Percentiles rank a stretch among this genome's conserved stretches.
Evolutionary conservation across 2,113 vertebrate species (phyloP).

Genomic region (Hypocryptadius cinnamomeus): DNA sequence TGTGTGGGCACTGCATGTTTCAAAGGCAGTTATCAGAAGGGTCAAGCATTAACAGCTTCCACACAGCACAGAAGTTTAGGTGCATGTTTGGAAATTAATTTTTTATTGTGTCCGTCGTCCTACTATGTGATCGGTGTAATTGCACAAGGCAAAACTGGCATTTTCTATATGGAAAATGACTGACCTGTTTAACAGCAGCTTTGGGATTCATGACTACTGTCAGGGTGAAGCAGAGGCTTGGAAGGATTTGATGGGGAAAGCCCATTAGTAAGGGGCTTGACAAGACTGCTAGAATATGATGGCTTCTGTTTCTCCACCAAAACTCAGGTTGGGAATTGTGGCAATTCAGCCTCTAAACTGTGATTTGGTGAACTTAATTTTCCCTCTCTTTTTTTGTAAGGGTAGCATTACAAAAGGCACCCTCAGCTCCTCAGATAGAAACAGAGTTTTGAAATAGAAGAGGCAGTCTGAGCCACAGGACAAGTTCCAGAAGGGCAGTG

Average conservation of each 20-base stretch:
- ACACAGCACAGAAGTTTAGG: background rate
- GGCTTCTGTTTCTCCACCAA: background rate
- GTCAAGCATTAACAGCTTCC: background rate
- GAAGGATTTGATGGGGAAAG: background rate
- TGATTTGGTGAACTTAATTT: background rate
- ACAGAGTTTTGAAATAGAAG: background rate
- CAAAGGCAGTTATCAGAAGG: background rate
- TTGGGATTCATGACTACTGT: background rate
- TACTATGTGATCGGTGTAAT: background rate
- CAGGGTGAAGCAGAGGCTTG: background rate
- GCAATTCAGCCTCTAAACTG: background rate
- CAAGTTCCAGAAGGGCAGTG: background rate
- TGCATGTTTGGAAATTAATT: background rate
- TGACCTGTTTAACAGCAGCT: background rate
- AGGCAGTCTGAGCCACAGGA: too few relatives aligned
- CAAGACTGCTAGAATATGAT: background rate
- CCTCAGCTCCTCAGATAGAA: background rate
- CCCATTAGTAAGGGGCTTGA: background rate
- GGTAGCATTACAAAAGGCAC: background rate
- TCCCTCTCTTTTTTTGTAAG: background rate
- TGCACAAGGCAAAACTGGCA: background rate
- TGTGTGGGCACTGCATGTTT: background rate
- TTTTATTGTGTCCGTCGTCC: background rate
- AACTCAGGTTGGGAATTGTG: background rate
- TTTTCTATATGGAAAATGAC: fast-evolving